Percentiles rank a stretch among this genome's conserved stretches.
Evolutionary conservation across 2,113 vertebrate species (phyloP).

Genomic region (Larimichthys crocea): DNA sequence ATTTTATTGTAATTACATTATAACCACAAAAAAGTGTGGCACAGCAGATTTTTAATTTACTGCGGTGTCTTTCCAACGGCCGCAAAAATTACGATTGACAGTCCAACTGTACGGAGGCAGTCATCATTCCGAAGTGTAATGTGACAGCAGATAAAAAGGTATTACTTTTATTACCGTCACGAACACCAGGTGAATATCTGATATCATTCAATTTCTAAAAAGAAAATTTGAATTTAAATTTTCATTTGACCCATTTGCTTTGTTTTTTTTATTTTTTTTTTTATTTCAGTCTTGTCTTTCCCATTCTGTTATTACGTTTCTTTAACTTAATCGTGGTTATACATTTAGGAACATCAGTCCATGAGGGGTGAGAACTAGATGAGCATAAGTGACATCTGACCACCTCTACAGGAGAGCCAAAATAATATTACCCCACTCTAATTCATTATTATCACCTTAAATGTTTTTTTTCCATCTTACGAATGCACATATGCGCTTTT

Average conservation of each 20-base stretch:
- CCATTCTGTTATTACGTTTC: too few relatives aligned
- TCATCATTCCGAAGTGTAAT: not conserved
- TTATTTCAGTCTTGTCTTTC: too few relatives aligned
- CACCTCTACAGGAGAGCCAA: too few relatives aligned
- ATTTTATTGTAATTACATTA: conserved; percentile 61
- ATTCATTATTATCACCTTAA: too few relatives aligned
- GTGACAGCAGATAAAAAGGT: conserved; percentile 22
- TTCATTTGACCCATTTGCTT: not conserved
- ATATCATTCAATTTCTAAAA: not conserved
- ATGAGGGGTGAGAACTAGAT: too few relatives aligned
- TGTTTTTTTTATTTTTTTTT: too few relatives aligned
- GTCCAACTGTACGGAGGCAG: not conserved
- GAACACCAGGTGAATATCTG: conserved; percentile 32
- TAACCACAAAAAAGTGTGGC: conserved; percentile 17
- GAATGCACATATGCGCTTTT: too few relatives aligned
- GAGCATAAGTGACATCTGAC: too few relatives aligned
- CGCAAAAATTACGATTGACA: conserved; percentile 38
- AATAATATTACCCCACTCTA: too few relatives aligned
- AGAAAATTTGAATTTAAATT: too few relatives aligned
- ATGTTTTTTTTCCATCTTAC: too few relatives aligned
- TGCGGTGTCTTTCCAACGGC: conserved; percentile 24
- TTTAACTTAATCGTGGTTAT: not conserved
- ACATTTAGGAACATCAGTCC: not conserved
- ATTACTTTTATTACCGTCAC: not conserved
- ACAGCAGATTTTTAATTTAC: conserved; percentile 53